phyloP scores from a whole-genome alignment of 2,113 vertebrate species.

The Chaetorhynchus papuensis region DNA sequence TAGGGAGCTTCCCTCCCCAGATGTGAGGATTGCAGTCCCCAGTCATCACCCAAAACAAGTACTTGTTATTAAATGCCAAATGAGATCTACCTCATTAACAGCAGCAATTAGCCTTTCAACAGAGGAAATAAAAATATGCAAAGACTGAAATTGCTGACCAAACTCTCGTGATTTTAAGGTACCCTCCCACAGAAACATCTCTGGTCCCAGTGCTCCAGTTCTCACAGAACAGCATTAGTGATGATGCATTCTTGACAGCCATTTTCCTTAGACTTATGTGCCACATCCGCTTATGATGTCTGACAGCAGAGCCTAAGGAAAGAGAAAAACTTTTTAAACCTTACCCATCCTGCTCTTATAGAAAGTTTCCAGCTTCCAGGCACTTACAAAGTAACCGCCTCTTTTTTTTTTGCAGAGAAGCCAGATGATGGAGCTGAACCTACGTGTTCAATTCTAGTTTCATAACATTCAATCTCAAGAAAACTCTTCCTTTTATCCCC shows the following conservation, averaged over 20 bases:
- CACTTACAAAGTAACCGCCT: not conserved
- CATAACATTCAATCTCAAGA: not conserved
- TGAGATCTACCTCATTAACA: not conserved
- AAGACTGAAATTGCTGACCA: not conserved
- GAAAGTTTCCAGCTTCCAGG: not conserved
- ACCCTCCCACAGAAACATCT: not conserved
- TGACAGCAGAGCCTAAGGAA: not conserved
- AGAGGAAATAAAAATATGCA: not conserved
- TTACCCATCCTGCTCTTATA: not conserved
- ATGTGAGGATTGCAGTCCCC: not conserved
- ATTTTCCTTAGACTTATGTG: not conserved
- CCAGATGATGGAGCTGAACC: not conserved
- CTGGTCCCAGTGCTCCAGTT: not conserved
- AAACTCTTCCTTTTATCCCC: not conserved
- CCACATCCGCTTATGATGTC: not conserved
- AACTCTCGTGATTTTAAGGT: not conserved
- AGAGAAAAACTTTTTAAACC: not conserved
- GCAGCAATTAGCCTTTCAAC: not conserved
- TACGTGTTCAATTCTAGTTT: not conserved
- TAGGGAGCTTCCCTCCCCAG: not conserved
- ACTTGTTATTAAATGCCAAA: not conserved
- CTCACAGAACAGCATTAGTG: not conserved
- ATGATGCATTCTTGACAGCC: fast-evolving
- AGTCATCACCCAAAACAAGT: not conserved
- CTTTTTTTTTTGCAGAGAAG: not conserved